Base-by-base conservation (phyloP, 2,113 vertebrate species). In the Pantherophis guttatus region DNA sequence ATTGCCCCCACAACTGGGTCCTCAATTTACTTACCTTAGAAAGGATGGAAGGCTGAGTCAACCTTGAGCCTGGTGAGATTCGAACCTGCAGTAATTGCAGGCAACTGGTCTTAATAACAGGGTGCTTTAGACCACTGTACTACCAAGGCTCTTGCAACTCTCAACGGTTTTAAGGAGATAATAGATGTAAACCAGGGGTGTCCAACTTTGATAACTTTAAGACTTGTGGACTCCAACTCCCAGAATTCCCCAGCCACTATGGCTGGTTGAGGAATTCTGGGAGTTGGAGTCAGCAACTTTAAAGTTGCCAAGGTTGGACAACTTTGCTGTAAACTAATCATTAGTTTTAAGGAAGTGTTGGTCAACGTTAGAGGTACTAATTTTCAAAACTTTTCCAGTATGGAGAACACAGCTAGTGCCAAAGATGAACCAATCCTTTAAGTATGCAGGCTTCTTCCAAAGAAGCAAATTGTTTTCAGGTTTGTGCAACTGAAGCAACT, bases 341-440 rank as follows among this genome's bases (percentile, higher is more conserved):
- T 48, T 55, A 33, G 9, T 48, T 90, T 39, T 39, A 54, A 93
- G 92, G 92, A 62, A 87, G 17, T 29, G 9, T 44, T 90, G 88
- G 89, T 90, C 55, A 93, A 54, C 5, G 8, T 86, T 53, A 90
- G 44, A 86, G 88, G 55, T 90, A 90, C 88, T 90, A 86, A 90
- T 93, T 62, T 93, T 89, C n/a, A 39, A 62, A 90, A 39, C 54
- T 29, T 58, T 93, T 85, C n/a, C 75, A 90, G 23, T 65, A n/a
- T 65, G 29, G 70, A 86, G 48, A 29, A 23, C 39, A 33, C 1
- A 85, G 21, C 12, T 17, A 5, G 9, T 53, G 55, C 88, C 89
- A 90, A 85, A 90, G 12, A 15, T 24, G 48, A 93, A 59, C 88
- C 55, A 90, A 86, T 87, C n/a, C 23, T 93, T 90, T 87, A 87